Conservation (phyloP, 2,113 vertebrate species). For the Benthochromis sp. region DNA sequence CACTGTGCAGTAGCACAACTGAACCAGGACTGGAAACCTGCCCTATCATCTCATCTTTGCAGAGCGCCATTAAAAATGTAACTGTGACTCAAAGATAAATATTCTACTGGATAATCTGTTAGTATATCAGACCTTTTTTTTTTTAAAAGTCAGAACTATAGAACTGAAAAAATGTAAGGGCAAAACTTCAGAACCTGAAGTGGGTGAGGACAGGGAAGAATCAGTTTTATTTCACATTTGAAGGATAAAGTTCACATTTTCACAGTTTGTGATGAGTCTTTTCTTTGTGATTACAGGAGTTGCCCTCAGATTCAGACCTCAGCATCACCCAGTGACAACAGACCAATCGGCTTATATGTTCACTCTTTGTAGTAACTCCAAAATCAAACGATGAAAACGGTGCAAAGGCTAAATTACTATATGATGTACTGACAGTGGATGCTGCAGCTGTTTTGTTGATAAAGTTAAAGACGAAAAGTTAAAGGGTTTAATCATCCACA, state of each 20-base stretch:
- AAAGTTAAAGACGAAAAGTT: not conserved
- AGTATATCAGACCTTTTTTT: not conserved
- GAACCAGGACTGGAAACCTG: not conserved
- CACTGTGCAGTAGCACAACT: not conserved
- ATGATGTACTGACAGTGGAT: not conserved
- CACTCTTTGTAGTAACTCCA: not conserved
- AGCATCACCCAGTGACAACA: not conserved
- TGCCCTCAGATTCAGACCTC: not conserved
- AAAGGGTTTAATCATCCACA: not conserved
- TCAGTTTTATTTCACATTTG: not conserved
- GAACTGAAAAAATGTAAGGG: not conserved
- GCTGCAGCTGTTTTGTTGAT: not conserved
- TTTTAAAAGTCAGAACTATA: not conserved
- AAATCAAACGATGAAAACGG: not conserved
- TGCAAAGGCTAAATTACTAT: not conserved
- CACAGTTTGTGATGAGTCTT: not conserved
- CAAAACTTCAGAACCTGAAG: not conserved
- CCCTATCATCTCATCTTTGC: not conserved
- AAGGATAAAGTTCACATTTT: not conserved
- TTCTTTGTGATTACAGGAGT: not conserved
- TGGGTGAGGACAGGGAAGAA: not conserved
- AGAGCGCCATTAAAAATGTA: not conserved
- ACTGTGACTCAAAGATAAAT: not conserved
- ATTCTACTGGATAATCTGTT: not conserved
- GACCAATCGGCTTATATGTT: not conserved